Evolutionary conservation across 1,140 invertebrate genomes (phyloP), one percentile per base, ranked within the genome.

Genomic region (Drepana arcuata): DNA sequence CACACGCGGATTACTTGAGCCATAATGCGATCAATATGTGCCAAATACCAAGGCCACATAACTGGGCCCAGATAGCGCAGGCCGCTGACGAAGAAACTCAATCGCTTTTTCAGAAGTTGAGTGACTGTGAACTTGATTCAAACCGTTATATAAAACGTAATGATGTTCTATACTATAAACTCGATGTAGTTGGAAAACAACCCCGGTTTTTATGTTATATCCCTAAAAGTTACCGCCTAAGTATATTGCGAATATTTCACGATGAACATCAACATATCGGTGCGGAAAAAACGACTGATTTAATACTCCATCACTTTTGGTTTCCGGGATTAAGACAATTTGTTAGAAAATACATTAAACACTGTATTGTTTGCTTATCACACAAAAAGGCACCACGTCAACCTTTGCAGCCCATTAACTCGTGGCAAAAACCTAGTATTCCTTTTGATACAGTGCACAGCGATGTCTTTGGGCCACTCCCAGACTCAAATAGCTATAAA

Each of bases 1-100:
- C 34, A 5, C 50, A 63, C 26, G 56, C 61, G 2, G 61, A 67
- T 39, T 48, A 47, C 14, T 26, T 72, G 7, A 68, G 65, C 44
- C 32, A 60, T 42, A 38, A 51, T 48, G 41, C 39, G 4, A 14
- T 34, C 11, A 23, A 41, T 27, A 16, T 30, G 3, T 7, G 15
- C 10, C 9, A 28, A 11, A 40, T 39, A 15, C 9, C 14, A 4
- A 33, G 10, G 9, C 35, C 30, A 3, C 18, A 6, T 7, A 46
- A 35, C 14, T 46, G 43, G 37, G 37, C 43, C n/a, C 35, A 34
- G 16, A 26, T 31, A n/a, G 36, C 36, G 5, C 35, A 45, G 11
- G n/a, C 24, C 13, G 35, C 35, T n/a, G 43, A 40, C 13, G 21
- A 18, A 6, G 42, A 45, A 10, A 45, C 33, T 13, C 35, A 23